Evolutionary conservation across 1,140 invertebrate species (phyloP), one percentile per base, ranked within the genome.

Genomic region (Phymorhynchus buccinoides): DNA sequence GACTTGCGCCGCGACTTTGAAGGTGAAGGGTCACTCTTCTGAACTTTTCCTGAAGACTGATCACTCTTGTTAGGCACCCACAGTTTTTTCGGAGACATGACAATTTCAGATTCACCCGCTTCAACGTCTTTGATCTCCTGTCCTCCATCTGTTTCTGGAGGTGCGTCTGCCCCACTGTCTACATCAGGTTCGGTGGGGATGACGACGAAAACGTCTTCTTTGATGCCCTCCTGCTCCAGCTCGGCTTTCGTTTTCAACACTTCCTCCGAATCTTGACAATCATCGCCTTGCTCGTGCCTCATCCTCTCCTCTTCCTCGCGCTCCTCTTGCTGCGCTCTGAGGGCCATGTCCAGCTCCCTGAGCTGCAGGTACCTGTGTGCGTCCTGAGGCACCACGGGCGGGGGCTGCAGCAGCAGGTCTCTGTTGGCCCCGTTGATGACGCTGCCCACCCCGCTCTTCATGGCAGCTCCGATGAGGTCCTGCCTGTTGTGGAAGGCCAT

Each of bases 401-500:
- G 56, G 37, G 44, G 44, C n/a, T 71, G 56, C 27, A 52, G 68
- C 32, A 52, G 56, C 30, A 75, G 37, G 27, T 73, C 56, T 30
- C 52, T 37, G 35, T 52, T 12, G 39, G n/a, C 44, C 3, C 68
- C 68, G 44, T 52, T 71, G 37, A 44, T 7, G n/a, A n/a, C n/a
- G n/a, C n/a, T n/a, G 16, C n/a, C 35, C 9, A 68, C 71, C 12
- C 68, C 68, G 41, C 56, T 75, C 37, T 37, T 73, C 68, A 52
- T 44, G 68, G 82, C 82, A 1, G 42, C 71, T 42, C 42, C 30
- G 56, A 75, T 75, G 6, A 41, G 97, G 93, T 98, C 98, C 94
- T 98, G 97, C 42, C 92, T 92, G 12, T 98, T 99, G 94, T 99
- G 99, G 79, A 98, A 99, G 88, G 98, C 96, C 93, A 99, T 98